Percentiles rank a stretch among this genome's conserved stretches.
Evolutionary conservation across 2,888 invertebrate genomes (phyloP).

Genomic region (Agonum fuliginosum): DNA sequence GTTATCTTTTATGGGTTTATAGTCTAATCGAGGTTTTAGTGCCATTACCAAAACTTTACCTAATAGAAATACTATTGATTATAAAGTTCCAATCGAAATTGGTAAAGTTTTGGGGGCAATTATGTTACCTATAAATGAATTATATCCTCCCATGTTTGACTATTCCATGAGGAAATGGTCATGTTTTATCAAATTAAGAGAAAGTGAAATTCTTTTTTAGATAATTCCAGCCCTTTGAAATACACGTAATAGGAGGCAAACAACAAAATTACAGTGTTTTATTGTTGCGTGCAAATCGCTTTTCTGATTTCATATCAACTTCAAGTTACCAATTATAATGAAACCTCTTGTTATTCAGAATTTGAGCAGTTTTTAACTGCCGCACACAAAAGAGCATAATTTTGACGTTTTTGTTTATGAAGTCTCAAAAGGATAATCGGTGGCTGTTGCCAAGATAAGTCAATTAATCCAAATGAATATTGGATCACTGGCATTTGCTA

Average conservation of each 20-base stretch:
- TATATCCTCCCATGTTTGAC: background rate
- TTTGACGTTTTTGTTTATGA: no score
- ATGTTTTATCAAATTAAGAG: background rate
- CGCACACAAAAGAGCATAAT: background rate
- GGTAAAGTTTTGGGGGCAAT: background rate
- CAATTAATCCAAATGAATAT: no score
- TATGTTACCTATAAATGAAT: background rate
- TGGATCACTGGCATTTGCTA: no score
- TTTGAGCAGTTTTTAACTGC: background rate
- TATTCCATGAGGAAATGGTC: background rate
- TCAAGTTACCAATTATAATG: background rate
- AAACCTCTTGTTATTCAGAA: background rate
- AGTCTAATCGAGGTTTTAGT: background rate
- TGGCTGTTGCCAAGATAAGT: no score
- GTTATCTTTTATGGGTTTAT: background rate
- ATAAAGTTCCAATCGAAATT: background rate
- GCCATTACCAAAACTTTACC: background rate
- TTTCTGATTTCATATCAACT: background rate
- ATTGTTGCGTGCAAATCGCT: conserved; percentile 13
- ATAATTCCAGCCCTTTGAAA: conserved; percentile 26
- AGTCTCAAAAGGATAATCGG: no score
- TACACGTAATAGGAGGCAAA: conserved; percentile 18
- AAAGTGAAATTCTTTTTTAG: conserved; percentile 20
- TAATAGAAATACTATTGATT: background rate
- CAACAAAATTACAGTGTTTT: conserved; percentile 15